Conservation (phyloP, 2,797 vertebrate species). For the Anniella stebbinsi region DNA sequence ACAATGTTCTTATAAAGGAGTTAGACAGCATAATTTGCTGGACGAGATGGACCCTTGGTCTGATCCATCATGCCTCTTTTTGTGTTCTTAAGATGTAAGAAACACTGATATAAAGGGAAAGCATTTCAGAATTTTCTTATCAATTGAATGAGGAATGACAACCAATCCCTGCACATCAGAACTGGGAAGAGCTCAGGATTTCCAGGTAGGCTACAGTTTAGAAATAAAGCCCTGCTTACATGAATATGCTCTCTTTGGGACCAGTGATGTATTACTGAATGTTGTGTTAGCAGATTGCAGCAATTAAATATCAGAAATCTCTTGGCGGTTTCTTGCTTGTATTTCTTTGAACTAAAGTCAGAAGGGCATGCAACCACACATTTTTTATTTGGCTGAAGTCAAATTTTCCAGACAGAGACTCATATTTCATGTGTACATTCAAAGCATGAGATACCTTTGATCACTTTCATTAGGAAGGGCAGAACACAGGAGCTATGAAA, state of each 20-base stretch:
- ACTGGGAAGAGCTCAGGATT: not conserved
- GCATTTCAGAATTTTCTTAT: not conserved
- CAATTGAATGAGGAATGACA: not conserved
- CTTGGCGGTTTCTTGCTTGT: conserved; percentile 29
- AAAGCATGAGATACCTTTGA: conserved; percentile 60
- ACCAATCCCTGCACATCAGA: not conserved
- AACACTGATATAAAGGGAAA: not conserved
- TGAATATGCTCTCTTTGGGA: not conserved
- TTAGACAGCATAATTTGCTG: no score
- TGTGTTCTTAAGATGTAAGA: not conserved
- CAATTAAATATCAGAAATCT: conserved; percentile 42
- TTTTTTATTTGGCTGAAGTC: conserved; percentile 48
- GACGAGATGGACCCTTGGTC: no score
- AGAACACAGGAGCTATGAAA: conserved; percentile 48
- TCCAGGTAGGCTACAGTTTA: not conserved
- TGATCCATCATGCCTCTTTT: no score
- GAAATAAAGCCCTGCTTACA: not conserved
- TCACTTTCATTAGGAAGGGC: conserved; percentile 29
- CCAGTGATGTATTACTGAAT: not conserved
- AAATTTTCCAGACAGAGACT: conserved; percentile 54
- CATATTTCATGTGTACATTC: conserved; percentile 52
- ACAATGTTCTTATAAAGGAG: no score
- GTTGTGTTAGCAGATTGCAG: conserved; percentile 29
- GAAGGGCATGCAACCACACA: conserved; percentile 49
- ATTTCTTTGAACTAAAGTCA: conserved; percentile 52